Evolutionary conservation across 2,113 vertebrate genomes (phyloP).

Genomic region (Mormoops blainvillei): DNA sequence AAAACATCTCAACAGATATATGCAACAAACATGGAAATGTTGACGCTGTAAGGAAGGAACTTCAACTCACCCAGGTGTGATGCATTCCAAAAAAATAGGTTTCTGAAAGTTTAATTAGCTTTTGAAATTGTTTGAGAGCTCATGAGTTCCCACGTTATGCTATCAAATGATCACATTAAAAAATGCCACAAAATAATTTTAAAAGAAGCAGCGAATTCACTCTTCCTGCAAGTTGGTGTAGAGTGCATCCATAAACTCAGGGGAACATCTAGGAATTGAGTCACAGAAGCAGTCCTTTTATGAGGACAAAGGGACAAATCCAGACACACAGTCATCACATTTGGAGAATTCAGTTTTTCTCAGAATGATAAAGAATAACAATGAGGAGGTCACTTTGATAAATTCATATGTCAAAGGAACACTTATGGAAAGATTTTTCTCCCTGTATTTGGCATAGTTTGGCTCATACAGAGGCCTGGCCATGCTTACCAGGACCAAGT

Average conservation of each 20-base stretch:
- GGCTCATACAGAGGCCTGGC: neutral
- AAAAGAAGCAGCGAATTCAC: neutral
- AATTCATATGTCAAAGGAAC: neutral
- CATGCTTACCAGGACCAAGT: neutral
- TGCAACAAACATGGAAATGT: neutral
- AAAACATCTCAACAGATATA: neutral
- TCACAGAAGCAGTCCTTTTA: neutral
- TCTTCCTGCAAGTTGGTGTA: neutral
- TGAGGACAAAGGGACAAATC: neutral
- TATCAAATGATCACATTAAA: neutral
- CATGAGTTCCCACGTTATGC: neutral
- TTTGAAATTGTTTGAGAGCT: neutral
- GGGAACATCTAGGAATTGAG: neutral
- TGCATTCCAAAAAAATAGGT: neutral
- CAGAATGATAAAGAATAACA: neutral
- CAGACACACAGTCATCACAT: neutral
- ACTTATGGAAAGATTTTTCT: neutral
- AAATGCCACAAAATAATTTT: neutral
- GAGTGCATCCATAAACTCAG: neutral
- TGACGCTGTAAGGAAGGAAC: neutral
- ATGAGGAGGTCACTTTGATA: neutral
- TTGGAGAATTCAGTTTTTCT: neutral
- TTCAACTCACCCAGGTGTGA: neutral
- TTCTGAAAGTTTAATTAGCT: neutral
- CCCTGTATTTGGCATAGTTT: neutral